Conservation (phyloP, 2,113 vertebrate genomes). For the Ameiurus melas region DNA sequence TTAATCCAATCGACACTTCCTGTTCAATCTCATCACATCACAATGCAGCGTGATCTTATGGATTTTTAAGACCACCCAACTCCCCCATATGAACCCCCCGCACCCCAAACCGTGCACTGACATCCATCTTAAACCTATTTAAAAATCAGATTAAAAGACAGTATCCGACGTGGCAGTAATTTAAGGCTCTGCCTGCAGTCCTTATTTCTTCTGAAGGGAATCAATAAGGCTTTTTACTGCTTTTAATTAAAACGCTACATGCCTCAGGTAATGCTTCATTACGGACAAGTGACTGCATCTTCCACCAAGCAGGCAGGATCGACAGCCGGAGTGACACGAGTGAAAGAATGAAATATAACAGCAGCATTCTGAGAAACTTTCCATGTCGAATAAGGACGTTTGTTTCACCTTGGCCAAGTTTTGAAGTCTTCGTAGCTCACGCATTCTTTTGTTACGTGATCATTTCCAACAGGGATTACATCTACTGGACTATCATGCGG, state of each 20-base stretch:
- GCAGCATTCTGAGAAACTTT: background rate
- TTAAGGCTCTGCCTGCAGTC: constrained; percentile 34
- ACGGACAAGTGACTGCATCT: constrained; percentile 55
- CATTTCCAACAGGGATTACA: background rate
- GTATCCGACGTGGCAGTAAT: constrained; percentile 39
- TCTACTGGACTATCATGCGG: background rate
- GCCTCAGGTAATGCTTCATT: constrained; percentile 61
- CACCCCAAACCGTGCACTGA: constrained; percentile 1
- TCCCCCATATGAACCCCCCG: background rate
- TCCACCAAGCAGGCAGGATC: background rate
- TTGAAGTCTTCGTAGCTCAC: background rate
- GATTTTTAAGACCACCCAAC: background rate
- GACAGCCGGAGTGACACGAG: background rate
- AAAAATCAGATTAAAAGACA: constrained; percentile 50
- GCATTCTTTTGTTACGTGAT: background rate
- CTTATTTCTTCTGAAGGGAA: constrained; percentile 34
- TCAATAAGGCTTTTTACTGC: constrained; percentile 56
- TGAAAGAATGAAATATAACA: background rate
- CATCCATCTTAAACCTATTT: constrained; percentile 63
- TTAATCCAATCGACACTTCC: background rate
- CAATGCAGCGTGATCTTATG: constrained; percentile 20
- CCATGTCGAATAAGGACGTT: background rate
- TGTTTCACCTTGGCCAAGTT: background rate
- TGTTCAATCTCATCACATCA: constrained; percentile 23
- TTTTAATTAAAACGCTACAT: constrained; percentile 67